Conservation (phyloP, 2,888 invertebrate genomes). For the Dasysyrphus albostriatus region DNA sequence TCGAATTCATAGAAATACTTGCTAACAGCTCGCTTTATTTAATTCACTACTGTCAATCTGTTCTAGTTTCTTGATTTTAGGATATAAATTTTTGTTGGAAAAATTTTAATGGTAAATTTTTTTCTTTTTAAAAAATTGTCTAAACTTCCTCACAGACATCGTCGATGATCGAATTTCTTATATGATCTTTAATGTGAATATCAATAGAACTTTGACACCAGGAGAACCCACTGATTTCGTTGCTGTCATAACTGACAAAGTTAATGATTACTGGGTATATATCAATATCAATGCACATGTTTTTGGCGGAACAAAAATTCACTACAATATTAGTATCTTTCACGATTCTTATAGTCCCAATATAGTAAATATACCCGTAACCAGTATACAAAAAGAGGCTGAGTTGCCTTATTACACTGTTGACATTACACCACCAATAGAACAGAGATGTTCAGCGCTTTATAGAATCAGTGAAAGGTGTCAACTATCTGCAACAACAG, state of each 20-base stretch:
- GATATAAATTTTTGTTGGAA: too few species aligned
- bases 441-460: neutral
- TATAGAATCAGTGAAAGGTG: slow-evolving; percentile 16
- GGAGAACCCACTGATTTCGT: neutral
- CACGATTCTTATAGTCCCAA: neutral
- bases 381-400: neutral
- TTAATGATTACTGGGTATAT: neutral
- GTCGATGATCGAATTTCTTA: slow-evolving; percentile 2
- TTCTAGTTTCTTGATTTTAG: too few species aligned
- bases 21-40: too few species aligned
- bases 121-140: too few species aligned
- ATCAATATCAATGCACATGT: neutral
- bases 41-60: too few species aligned
- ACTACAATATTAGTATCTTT: neutral
- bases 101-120: too few species aligned
- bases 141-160: neutral
- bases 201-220: neutral
- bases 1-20: too few species aligned
- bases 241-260: neutral
- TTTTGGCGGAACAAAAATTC: neutral
- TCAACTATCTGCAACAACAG: slow-evolving; percentile 78
- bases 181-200: slow-evolving; percentile 11
- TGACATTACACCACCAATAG: neutral
- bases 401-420: neutral
- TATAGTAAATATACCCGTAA: neutral